These are phyloP conservation scores for Synanthedon andrenaeformis DNA, from an alignment of 2,888 invertebrate species.

Conservation along the genomic window DNA sequence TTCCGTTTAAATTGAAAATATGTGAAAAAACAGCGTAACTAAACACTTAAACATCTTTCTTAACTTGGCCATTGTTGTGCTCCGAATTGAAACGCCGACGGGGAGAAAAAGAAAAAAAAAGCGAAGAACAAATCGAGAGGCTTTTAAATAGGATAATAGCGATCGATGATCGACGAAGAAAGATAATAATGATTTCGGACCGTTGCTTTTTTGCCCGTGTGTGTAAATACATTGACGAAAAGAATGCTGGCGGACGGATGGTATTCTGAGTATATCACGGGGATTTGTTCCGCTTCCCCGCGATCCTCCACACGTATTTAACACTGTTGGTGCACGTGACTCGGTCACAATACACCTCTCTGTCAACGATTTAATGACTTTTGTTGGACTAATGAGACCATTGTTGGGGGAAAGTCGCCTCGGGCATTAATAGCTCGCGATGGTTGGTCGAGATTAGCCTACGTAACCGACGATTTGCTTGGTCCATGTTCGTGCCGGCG, in stretches of 20 bases:
- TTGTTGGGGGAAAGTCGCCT: constrained; percentile 47
- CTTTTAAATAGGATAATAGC: constrained; percentile 70
- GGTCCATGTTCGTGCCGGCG: constrained; percentile 50
- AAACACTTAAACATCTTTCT: constrained; percentile 70
- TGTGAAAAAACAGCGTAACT: constrained; percentile 67
- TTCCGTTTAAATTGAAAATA: constrained; percentile 65
- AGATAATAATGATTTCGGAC: constrained; percentile 65
- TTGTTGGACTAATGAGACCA: constrained; percentile 59
- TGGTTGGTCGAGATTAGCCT: constrained; percentile 43
- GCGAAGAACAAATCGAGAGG: constrained; percentile 65
- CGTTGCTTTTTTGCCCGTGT: constrained; percentile 50
- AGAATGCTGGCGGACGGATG: constrained; percentile 37
- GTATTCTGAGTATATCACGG: constrained; percentile 50
- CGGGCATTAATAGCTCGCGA: constrained; percentile 37
- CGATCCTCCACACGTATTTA: constrained; percentile 65
- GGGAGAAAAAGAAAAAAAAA: constrained; percentile 53
- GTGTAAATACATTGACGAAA: constrained; percentile 44
- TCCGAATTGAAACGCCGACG: constrained; percentile 60
- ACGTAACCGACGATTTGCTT: constrained; percentile 18
- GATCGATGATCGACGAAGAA: constrained; percentile 66
- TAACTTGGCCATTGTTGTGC: constrained; percentile 60
- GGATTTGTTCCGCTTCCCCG: constrained; percentile 63
- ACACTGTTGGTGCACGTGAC: constrained; percentile 59
- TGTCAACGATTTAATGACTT: constrained; percentile 56
- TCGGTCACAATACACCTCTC: constrained; percentile 43